Evolutionary conservation across 2,113 vertebrate species (phyloP), one percentile per base, ranked within the genome.

Genomic region (Mus pahari): DNA sequence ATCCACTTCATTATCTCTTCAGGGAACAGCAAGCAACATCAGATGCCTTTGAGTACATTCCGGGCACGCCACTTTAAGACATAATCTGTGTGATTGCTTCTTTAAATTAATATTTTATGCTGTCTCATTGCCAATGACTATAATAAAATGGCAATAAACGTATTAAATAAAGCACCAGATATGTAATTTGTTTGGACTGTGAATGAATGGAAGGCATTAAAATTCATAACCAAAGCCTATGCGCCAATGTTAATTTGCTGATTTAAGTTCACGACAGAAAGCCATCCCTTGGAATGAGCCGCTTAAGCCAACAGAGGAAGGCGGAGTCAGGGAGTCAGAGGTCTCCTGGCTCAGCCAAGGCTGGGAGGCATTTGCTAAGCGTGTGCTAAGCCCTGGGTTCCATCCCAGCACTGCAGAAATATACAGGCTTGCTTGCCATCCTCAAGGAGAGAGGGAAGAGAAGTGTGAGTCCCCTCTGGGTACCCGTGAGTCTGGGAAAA

Each of bases 161-260:
- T 60, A 79, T 95, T 95, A 92, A 94, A 73, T 86, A 95, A 93
- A 94, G 94, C 50, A 17, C 84, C 88, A 79, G 13, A 90, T 90
- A 53, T 28, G 84, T 88, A 60, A 93, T 96, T 94, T 97, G 90
- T 95, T 95, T 96, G 96, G 94, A 81, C 94, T 88, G 1, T 36
- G 94, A 95, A 79, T 92, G 95, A 94, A 93, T 90, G 95, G 39
- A 94, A 84, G 84, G 66, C 92, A 93, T 97, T 97, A 97, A 96
- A 96, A 97, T 97, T 97, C 97, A 96, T 86, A 66, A 77, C 94
- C 70, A 42, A 42, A 53, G 50, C 94, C 94, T 88, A 13, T 77
- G 81, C 88, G 50, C 94, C 50, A 60, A 86, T 73, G 96, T 71
- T 94, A 81, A 94, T 93, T 81, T 42, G 45, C 94, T 8, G 62